Conservation (phyloP, 2,888 invertebrate genomes). For the Oxycera nigricornis region DNA sequence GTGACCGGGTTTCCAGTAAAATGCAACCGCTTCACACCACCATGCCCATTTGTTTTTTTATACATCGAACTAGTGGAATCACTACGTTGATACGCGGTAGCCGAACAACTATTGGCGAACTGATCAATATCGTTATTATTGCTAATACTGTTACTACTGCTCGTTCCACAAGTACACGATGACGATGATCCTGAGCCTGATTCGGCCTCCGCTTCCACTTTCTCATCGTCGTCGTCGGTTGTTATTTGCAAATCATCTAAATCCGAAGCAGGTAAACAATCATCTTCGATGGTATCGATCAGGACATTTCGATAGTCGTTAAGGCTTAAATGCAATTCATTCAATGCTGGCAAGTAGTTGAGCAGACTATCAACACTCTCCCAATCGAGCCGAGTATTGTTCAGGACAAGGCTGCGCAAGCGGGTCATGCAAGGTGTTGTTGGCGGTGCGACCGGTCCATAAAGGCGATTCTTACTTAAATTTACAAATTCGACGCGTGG, state of each 20-base stretch:
- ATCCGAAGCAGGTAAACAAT: constrained; percentile 43
- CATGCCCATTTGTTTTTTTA: constrained; percentile 65
- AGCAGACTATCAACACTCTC: constrained; percentile 78
- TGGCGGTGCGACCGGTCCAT: constrained; percentile 70
- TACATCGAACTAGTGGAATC: constrained; percentile 49
- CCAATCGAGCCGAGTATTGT: constrained; percentile 89
- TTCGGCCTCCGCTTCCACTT: constrained; percentile 40
- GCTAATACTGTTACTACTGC: constrained; percentile 21
- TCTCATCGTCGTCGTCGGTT: constrained; percentile 48
- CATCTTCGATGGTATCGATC: constrained; percentile 63
- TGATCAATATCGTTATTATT: constrained; percentile 30
- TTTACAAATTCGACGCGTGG: constrained; percentile 91
- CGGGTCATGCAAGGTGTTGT: constrained; percentile 62
- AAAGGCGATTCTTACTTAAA: constrained; percentile 86
- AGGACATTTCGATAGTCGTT: constrained; percentile 85
- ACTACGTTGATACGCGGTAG: constrained; percentile 43
- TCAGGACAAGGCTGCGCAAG: constrained; percentile 81
- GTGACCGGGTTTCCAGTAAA: constrained; percentile 88
- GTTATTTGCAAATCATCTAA: constrained; percentile 46
- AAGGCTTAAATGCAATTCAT: constrained; percentile 91
- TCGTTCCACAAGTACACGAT: constrained; percentile 35
- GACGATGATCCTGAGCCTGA: neutral
- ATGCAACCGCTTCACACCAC: constrained; percentile 78
- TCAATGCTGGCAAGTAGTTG: constrained; percentile 77
- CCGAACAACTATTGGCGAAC: neutral